Conservation (phyloP, 2,888 invertebrate genomes). For the Tetragonula carbonaria region DNA sequence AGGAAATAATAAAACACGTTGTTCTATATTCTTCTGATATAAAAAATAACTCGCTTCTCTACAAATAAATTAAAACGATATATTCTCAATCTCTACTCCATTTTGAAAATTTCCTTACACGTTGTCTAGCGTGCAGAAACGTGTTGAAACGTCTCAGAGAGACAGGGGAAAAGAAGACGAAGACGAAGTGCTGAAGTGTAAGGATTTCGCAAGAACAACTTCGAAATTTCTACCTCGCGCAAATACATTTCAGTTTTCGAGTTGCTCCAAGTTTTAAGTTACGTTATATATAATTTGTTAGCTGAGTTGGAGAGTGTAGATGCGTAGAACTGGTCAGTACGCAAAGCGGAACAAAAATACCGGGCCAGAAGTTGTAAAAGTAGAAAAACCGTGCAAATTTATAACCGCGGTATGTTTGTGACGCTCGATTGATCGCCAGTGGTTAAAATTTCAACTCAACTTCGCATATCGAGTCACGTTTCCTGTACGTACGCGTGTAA, state of each 20-base stretch:
- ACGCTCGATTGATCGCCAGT: conserved; percentile 1
- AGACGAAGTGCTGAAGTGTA: not conserved
- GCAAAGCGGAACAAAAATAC: conserved; percentile 1
- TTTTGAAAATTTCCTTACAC: not conserved
- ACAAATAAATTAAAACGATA: not conserved
- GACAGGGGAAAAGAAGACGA: too few species aligned
- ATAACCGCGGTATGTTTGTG: not conserved
- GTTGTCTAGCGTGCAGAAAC: too few species aligned
- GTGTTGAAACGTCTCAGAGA: not conserved
- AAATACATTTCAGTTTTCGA: conserved; percentile 2
- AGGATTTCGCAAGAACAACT: not conserved
- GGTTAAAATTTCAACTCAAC: not conserved
- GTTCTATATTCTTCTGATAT: too few species aligned
- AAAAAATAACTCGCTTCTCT: too few species aligned
- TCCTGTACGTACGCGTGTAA: not conserved
- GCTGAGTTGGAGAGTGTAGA: not conserved
- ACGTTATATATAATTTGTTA: not conserved
- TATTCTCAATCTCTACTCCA: not conserved
- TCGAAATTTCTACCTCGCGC: not conserved
- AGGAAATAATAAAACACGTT: too few species aligned
- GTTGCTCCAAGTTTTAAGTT: not conserved
- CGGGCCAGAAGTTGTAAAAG: not conserved
- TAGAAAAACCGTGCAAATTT: conserved; percentile 3
- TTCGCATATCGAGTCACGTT: not conserved
- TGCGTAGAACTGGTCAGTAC: not conserved